Percentiles rank a stretch among this genome's conserved stretches.
Evolutionary conservation across 2,797 vertebrate genomes (phyloP).

Genomic region (Pseudochirops cupreus): DNA sequence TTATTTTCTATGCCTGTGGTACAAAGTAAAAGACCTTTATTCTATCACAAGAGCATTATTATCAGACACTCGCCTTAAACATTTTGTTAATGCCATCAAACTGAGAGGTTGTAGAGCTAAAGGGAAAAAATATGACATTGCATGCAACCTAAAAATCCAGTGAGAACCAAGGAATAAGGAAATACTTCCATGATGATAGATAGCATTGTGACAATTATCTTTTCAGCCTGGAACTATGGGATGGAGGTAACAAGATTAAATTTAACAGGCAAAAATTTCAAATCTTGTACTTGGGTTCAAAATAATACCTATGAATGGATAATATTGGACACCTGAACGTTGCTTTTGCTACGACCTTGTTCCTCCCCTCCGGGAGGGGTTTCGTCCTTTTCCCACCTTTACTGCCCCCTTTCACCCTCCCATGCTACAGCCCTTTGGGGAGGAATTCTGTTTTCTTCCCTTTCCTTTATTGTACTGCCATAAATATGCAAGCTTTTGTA

Average conservation of each 20-base stretch:
- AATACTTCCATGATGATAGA: not conserved
- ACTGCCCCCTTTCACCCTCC: too few species aligned
- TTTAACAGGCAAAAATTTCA: not conserved
- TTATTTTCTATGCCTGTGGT: constrained; percentile 48
- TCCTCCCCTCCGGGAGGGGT: too few species aligned
- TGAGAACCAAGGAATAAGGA: not conserved
- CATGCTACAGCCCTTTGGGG: too few species aligned
- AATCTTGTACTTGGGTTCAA: not conserved
- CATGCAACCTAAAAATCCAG: not conserved
- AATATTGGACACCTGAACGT: not conserved
- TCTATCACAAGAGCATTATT: constrained; percentile 46
- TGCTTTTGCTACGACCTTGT: too few species aligned
- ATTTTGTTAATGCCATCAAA: constrained; percentile 12
- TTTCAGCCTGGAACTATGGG: not conserved
- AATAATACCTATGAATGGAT: not conserved
- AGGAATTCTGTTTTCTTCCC: too few species aligned
- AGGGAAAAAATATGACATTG: not conserved
- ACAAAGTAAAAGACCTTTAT: constrained; percentile 46
- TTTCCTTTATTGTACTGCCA: too few species aligned
- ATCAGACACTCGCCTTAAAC: constrained; percentile 20
- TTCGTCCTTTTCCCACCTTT: too few species aligned
- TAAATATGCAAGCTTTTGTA: too few species aligned
- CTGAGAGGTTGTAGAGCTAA: constrained; percentile 37
- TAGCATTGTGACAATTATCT: constrained; percentile 11
- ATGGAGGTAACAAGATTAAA: not conserved